A percentile compares a stretch with the other conserved stretches of the same genome.
Conservation (phyloP, 2,113 vertebrate genomes). For the Polyodon spathula region DNA sequence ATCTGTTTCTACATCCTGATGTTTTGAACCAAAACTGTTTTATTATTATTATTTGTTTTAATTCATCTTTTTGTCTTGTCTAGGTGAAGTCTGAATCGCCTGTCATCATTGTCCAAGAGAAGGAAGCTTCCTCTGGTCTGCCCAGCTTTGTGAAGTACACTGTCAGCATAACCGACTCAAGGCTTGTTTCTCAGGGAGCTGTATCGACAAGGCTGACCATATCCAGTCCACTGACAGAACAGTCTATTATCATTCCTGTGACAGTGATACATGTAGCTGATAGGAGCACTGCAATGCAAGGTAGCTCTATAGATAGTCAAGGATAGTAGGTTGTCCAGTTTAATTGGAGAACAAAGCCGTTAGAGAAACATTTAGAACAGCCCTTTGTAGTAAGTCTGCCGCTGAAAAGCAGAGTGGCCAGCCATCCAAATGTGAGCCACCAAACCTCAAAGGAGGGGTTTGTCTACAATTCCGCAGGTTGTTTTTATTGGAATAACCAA, state of each 20-base stretch:
- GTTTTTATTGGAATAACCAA: too few species aligned
- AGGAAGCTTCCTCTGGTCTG: constrained; percentile 54
- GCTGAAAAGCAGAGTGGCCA: background rate
- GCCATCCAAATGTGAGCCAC: too few species aligned
- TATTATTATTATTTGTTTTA: background rate
- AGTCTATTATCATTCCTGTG: constrained; percentile 67
- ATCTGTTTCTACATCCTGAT: too few species aligned
- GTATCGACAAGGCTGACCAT: constrained; percentile 61
- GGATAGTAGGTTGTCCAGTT: too few species aligned
- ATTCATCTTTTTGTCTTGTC: background rate
- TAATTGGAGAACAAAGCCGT: too few species aligned
- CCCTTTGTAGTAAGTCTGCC: background rate
- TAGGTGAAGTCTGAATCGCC: constrained; percentile 75
- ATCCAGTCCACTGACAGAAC: constrained; percentile 60
- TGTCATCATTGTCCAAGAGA: constrained; percentile 53
- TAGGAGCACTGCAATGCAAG: constrained; percentile 33
- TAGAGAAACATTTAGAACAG: too few species aligned
- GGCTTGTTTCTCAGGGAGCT: constrained; percentile 43
- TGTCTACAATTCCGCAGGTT: too few species aligned
- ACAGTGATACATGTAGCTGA: constrained; percentile 63
- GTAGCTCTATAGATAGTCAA: constrained; percentile 35
- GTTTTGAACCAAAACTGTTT: too few species aligned
- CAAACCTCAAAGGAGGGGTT: too few species aligned
- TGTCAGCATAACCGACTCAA: constrained; percentile 50
- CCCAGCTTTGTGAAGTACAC: constrained; percentile 71